Percentiles rank a stretch among this genome's conserved stretches.
Evolutionary conservation across 2,797 vertebrate genomes (phyloP).

Genomic region (Allobates femoralis): DNA sequence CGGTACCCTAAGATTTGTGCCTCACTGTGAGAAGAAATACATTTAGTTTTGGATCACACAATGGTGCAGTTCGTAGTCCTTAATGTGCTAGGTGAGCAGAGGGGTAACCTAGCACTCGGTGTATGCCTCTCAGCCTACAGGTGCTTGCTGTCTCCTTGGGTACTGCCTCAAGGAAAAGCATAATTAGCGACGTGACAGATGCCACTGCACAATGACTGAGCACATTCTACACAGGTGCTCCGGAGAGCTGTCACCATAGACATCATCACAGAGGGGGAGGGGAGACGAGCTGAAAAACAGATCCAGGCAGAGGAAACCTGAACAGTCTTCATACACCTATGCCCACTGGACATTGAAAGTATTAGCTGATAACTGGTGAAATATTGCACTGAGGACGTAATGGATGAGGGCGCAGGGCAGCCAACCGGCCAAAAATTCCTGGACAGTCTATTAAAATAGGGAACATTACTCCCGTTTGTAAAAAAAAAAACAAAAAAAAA

Average conservation of each 20-base stretch:
- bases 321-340: neutral
- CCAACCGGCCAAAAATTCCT: no score
- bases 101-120: neutral
- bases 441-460: no score
- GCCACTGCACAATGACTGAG: neutral
- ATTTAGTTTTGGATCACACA: no score
- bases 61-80: no score
- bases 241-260: neutral
- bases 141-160: neutral
- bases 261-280: neutral
- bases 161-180: neutral
- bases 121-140: neutral
- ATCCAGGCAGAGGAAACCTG: neutral
- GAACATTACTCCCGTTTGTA: no score
- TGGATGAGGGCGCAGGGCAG: no score
- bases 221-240: neutral
- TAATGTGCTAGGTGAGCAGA: neutral
- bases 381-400: neutral
- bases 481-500: no score
- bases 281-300: neutral
- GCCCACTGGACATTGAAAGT: neutral
- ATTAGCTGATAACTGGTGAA: neutral
- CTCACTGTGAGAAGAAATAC: no score
- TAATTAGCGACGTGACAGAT: neutral
- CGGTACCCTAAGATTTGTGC: no score